These are phyloP conservation scores for Notolabrus celidotus DNA, from an alignment of 2,797 vertebrate species.

Conservation along the genomic window DNA sequence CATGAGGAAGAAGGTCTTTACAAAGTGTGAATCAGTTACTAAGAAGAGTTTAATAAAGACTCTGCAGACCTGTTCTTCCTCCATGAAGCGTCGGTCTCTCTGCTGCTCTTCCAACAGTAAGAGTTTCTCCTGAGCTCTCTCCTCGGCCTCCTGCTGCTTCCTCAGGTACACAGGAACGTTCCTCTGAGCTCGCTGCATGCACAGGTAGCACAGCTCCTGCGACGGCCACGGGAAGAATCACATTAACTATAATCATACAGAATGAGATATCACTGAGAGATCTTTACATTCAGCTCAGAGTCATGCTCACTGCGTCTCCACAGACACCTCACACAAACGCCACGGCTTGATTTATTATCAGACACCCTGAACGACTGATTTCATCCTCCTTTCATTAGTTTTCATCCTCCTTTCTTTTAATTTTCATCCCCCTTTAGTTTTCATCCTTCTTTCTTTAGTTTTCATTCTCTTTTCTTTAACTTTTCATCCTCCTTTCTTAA, in stretches of 20 bases:
- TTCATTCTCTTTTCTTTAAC: no score
- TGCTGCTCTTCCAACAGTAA: slow-evolving; percentile 79
- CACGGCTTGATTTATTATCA: no score
- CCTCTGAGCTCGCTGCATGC: slow-evolving; percentile 85
- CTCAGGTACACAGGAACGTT: slow-evolving; percentile 75
- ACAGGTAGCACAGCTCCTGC: slow-evolving; percentile 90
- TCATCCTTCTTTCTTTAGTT: no score
- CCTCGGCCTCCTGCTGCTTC: slow-evolving; percentile 76
- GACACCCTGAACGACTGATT: background rate
- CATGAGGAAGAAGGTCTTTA: background rate
- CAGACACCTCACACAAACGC: background rate
- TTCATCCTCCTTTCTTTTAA: no score
- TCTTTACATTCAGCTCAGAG: no score
- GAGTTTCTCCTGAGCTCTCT: slow-evolving; percentile 79
- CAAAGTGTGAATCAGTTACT: no score
- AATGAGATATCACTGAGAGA: no score
- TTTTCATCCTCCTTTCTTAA: no score
- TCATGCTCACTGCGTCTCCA: background rate
- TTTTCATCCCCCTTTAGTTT: no score
- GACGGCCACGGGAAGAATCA: background rate
- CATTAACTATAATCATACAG: no score
- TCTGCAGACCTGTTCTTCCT: slow-evolving; percentile 80
- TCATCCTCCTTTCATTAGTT: background rate
- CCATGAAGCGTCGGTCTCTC: slow-evolving; percentile 79
- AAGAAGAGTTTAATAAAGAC: no score